These are phyloP conservation scores for Busseola fusca DNA, from an alignment of 2,888 invertebrate species.

Conservation along the genomic window DNA sequence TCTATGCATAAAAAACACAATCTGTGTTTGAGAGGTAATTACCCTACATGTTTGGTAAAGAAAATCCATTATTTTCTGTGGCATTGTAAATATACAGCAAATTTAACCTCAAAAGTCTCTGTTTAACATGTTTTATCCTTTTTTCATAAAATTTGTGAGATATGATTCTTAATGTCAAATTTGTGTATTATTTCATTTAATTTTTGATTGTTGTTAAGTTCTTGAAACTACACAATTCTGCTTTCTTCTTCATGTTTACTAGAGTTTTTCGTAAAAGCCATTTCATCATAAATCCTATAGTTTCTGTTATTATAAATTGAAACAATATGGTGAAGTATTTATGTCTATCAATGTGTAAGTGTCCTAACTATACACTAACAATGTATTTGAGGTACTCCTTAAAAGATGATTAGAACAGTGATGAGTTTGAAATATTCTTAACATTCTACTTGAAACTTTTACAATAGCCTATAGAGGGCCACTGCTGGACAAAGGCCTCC, in stretches of 20 bases:
- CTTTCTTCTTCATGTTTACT: neutral
- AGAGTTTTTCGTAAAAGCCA: neutral
- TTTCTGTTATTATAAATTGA: neutral
- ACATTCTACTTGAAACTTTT: neutral
- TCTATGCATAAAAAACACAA: conserved; percentile 12
- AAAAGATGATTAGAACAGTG: neutral
- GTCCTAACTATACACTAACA: neutral
- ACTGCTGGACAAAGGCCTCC: no score
- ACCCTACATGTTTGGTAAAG: conserved; percentile 28
- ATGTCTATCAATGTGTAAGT: neutral
- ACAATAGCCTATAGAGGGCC: no score
- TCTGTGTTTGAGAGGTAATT: conserved; percentile 38
- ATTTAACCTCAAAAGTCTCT: conserved; percentile 50
- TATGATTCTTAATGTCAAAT: neutral
- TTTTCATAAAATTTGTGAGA: neutral
- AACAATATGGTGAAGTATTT: neutral
- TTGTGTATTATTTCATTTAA: neutral
- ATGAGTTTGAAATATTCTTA: neutral
- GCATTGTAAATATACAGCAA: conserved; percentile 33
- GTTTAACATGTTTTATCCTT: conserved; percentile 2
- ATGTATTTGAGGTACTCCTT: neutral
- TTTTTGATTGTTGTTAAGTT: conserved; percentile 4
- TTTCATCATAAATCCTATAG: neutral
- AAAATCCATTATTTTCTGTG: conserved; percentile 15
- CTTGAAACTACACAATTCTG: conserved; percentile 2